Percentiles rank a stretch among this genome's conserved stretches.
Conservation (phyloP, 2,888 invertebrate genomes). For the Hoplodrina blanda region DNA sequence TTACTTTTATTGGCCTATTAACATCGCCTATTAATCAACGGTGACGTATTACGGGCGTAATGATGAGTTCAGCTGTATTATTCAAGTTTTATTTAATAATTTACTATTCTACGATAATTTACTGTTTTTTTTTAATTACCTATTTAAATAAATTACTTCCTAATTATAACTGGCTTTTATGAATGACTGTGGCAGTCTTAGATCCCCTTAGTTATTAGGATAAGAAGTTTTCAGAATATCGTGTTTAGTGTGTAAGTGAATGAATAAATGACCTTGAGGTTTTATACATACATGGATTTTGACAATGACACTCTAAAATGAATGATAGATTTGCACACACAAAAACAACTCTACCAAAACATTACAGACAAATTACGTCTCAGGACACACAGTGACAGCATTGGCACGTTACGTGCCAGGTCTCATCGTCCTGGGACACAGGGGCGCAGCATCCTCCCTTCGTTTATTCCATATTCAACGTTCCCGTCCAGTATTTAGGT, state of each 20-base stretch:
- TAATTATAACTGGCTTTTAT: not conserved
- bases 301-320: not conserved
- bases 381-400: conserved; percentile 8
- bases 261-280: too few species aligned
- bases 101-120: not conserved
- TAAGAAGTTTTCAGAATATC: too few species aligned
- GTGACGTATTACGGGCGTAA: conserved; percentile 39
- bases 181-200: too few species aligned
- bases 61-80: conserved; percentile 33
- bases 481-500: conserved; percentile 69
- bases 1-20: conserved; percentile 57
- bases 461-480: conserved; percentile 61
- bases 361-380: not conserved
- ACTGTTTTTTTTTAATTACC: too few species aligned
- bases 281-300: too few species aligned
- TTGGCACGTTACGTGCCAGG: conserved; percentile 13
- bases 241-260: too few species aligned
- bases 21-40: conserved; percentile 50
- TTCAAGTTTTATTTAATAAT: conserved; percentile 24
- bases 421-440: conserved; percentile 37
- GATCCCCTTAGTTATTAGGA: too few species aligned
- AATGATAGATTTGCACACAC: not conserved
- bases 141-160: not conserved
- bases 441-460: conserved; percentile 25
- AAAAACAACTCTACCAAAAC: not conserved